These are phyloP conservation scores for Oxyruncus cristatus DNA, from an alignment of 2,113 vertebrate genomes.

Conservation along the genomic window DNA sequence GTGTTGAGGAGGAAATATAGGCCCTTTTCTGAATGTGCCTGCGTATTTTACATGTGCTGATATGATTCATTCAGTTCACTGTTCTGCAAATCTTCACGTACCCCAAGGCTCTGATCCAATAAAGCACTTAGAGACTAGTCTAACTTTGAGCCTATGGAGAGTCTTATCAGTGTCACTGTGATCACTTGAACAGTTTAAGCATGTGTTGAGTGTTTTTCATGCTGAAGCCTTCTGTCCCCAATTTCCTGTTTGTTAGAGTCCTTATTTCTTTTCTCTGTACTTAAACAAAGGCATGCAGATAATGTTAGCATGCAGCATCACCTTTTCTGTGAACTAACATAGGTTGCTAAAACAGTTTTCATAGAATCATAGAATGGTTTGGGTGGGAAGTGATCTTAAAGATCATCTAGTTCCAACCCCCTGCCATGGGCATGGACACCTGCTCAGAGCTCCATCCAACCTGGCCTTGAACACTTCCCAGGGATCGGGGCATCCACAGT, in stretches of 20 bases:
- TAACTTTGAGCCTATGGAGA: neutral
- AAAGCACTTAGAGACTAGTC: neutral
- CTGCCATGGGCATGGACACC: neutral
- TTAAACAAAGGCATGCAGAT: neutral
- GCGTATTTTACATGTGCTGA: neutral
- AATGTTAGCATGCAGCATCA: neutral
- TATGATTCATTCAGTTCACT: neutral
- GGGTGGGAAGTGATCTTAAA: neutral
- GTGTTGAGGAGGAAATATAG: neutral
- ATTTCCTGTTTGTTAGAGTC: neutral
- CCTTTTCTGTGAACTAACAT: neutral
- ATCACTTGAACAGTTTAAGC: neutral
- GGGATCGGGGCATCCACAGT: fast-evolving
- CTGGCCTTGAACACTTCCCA: neutral
- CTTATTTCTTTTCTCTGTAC: neutral
- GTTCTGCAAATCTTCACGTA: neutral
- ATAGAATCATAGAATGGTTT: neutral
- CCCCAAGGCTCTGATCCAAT: neutral
- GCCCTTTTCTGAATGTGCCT: neutral
- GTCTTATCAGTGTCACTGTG: neutral
- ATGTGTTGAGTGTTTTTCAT: conserved; percentile 7
- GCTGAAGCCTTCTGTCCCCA: neutral
- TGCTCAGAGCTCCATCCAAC: neutral
- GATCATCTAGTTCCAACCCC: neutral
- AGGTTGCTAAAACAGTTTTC: neutral